Conservation (phyloP, 2,888 invertebrate species). For the Tinea trinotella region DNA sequence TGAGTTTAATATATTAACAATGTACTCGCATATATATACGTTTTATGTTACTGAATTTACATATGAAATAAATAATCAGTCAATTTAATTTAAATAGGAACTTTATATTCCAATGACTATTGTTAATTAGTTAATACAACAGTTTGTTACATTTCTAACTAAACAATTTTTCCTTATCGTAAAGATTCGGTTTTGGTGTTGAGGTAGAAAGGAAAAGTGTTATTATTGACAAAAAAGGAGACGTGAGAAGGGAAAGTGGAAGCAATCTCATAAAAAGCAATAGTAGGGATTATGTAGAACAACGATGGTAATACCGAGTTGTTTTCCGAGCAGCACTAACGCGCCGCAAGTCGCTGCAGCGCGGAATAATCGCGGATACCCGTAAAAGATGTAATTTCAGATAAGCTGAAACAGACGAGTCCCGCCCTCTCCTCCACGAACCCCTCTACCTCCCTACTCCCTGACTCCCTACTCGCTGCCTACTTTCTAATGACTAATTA, state of each 20-base stretch:
- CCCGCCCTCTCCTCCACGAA: conserved; percentile 31
- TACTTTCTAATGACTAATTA: conserved; percentile 74
- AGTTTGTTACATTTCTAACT: background rate
- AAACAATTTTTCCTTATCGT: too few relatives aligned
- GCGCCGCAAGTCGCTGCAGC: conserved; percentile 68
- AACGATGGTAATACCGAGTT: conserved; percentile 61
- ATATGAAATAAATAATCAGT: background rate
- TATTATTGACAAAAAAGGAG: conserved; percentile 23
- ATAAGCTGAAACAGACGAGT: conserved; percentile 66
- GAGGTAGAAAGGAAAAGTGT: conserved; percentile 10
- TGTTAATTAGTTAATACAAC: background rate
- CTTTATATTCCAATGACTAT: background rate
- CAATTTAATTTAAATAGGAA: background rate
- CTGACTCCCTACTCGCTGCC: conserved; percentile 39
- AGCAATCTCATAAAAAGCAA: conserved; percentile 61
- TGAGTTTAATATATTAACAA: background rate
- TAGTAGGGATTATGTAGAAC: conserved; percentile 66
- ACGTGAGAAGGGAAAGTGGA: conserved; percentile 46
- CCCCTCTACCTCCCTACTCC: conserved; percentile 29
- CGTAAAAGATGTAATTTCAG: conserved; percentile 74
- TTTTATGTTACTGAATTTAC: background rate
- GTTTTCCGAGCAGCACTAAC: conserved; percentile 63
- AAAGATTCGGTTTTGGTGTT: background rate
- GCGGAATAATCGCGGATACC: conserved; percentile 72
- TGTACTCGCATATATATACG: background rate